Percentiles rank a stretch among this genome's conserved stretches.
These are phyloP conservation scores for Panzeria rudis DNA, from an alignment of 2,888 invertebrate genomes.

Conservation along the genomic window DNA sequence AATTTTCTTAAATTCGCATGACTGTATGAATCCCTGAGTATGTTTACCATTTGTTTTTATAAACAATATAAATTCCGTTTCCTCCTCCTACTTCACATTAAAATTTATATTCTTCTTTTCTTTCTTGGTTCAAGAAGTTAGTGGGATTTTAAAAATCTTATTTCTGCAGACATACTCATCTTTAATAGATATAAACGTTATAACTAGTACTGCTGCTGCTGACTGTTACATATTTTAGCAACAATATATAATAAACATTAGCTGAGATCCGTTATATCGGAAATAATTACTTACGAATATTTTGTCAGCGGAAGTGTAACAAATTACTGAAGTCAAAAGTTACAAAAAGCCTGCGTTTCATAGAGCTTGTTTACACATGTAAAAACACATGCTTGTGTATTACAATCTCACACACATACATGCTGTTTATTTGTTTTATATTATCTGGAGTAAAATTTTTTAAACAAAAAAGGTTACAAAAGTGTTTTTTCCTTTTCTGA, in stretches of 20 bases:
- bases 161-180: neutral
- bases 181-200: neutral
- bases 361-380: constrained; percentile 17
- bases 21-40: constrained; percentile 16
- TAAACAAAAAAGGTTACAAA: neutral
- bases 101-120: neutral
- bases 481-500: constrained; percentile 11
- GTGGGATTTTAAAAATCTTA: constrained; percentile 22
- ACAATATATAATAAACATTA: neutral
- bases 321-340: constrained; percentile 68
- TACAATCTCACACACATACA: neutral
- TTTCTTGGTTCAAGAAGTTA: neutral
- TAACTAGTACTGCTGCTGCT: neutral
- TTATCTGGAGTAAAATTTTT: constrained; percentile 32
- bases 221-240: neutral
- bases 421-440: constrained; percentile 41
- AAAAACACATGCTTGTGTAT: neutral
- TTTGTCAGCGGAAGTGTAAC: constrained; percentile 65
- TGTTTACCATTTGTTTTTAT: constrained; percentile 20
- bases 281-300: constrained; percentile 70
- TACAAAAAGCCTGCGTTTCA: constrained; percentile 42
- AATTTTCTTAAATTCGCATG: constrained; percentile 30
- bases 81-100: neutral
- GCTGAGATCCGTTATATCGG: constrained; percentile 54
- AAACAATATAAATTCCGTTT: constrained; percentile 30